These are phyloP conservation scores for Bombus pyrosoma DNA, from an alignment of 1,140 invertebrate genomes.

Conservation along the genomic window DNA sequence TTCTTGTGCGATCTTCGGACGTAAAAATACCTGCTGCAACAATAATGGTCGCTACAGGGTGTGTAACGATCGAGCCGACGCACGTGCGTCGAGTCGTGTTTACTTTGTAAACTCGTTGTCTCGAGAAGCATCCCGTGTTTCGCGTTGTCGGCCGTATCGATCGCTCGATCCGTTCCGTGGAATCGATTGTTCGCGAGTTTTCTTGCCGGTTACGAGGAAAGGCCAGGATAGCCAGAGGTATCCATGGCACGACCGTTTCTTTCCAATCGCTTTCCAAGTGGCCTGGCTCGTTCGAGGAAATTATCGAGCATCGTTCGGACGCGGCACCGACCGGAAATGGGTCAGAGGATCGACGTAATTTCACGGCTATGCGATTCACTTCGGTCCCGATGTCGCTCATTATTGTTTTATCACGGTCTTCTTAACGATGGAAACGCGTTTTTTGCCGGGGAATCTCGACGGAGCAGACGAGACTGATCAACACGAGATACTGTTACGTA, in stretches of 20 bases:
- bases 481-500: no score
- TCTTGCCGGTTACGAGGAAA: conserved; percentile 49
- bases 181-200: conserved; percentile 69
- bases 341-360: conserved; percentile 38
- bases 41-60: background rate
- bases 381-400: conserved; percentile 9
- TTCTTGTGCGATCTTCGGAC: no score
- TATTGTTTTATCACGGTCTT: conserved; percentile 24
- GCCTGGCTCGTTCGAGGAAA: conserved; percentile 6
- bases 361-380: conserved; percentile 42
- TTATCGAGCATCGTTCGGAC: background rate
- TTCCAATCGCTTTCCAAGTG: conserved; percentile 33
- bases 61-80: background rate
- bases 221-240: conserved; percentile 1
- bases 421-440: background rate
- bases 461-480: background rate
- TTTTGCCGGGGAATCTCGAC: background rate
- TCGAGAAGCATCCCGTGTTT: conserved; percentile 30
- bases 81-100: conserved; percentile 68
- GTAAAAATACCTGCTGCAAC: background rate
- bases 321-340: conserved; percentile 13
- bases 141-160: conserved; percentile 54
- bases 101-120: conserved; percentile 68
- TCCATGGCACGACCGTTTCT: conserved; percentile 26
- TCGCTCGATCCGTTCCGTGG: conserved; percentile 68